phyloP scores from a whole-genome alignment of 2,113 vertebrate genomes.

The Hemicordylus capensis region DNA sequence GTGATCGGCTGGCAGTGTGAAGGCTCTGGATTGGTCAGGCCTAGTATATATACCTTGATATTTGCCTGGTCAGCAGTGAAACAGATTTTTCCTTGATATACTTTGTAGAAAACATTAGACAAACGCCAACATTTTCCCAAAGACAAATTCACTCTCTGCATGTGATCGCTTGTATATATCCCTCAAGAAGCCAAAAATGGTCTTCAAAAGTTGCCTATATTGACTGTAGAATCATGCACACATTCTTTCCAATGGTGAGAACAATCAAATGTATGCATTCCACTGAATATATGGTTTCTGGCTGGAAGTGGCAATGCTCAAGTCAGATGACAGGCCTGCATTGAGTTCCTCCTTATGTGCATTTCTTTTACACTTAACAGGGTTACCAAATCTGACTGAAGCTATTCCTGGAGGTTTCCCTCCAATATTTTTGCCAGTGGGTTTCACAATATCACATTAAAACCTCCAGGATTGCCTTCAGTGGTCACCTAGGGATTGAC shows the following conservation, averaged over 20 bases:
- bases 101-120: slow-evolving; percentile 1
- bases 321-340: not conserved
- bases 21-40: not conserved
- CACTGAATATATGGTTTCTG: not conserved
- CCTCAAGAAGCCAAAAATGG: not conserved
- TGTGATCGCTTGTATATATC: not conserved
- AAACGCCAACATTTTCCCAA: not conserved
- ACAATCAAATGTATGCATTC: not conserved
- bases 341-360: not conserved
- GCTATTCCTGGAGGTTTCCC: no score
- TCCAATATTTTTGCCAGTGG: no score
- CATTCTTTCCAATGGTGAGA: not conserved
- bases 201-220: not conserved
- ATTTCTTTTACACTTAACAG: not conserved
- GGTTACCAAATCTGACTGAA: no score
- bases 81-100: not conserved
- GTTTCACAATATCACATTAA: no score
- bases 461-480: no score
- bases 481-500: no score
- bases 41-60: not conserved
- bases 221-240: not conserved
- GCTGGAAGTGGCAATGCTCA: no score
- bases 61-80: slow-evolving; percentile 14
- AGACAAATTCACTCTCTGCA: not conserved
- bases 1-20: no score